Evolutionary conservation across 2,113 vertebrate genomes (phyloP).

Genomic region (Mustela lutreola): DNA sequence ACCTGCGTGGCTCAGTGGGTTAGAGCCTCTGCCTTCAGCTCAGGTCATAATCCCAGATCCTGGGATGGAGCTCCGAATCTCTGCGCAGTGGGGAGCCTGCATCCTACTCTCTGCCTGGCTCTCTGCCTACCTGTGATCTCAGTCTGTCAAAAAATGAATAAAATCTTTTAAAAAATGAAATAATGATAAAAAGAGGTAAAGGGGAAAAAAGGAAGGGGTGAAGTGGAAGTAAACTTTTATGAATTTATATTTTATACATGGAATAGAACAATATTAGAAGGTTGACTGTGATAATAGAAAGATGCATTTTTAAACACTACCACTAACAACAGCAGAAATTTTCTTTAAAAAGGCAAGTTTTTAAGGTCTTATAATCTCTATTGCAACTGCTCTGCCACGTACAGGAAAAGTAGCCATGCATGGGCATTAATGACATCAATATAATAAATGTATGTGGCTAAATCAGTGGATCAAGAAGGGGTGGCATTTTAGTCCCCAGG

Average conservation of each 20-base stretch:
- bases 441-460: neutral
- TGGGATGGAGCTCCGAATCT: too few species aligned
- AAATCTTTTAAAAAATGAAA: neutral
- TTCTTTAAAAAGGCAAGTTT: neutral
- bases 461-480: neutral
- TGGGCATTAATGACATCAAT: neutral
- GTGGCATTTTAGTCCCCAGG: neutral
- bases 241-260: neutral
- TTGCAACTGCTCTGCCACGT: neutral
- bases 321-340: neutral
- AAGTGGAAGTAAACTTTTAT: neutral
- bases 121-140: too few species aligned
- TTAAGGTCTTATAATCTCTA: neutral
- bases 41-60: too few species aligned
- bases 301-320: neutral
- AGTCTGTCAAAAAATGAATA: too few species aligned
- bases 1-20: too few species aligned
- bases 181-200: neutral
- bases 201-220: neutral
- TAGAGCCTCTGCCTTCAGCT: too few species aligned
- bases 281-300: neutral
- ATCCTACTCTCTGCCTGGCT: too few species aligned
- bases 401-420: neutral
- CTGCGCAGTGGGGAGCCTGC: too few species aligned
- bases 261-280: neutral